Evolutionary conservation across 1,140 invertebrate genomes (phyloP).

Genomic region (Philotrypesis tridentata): DNA sequence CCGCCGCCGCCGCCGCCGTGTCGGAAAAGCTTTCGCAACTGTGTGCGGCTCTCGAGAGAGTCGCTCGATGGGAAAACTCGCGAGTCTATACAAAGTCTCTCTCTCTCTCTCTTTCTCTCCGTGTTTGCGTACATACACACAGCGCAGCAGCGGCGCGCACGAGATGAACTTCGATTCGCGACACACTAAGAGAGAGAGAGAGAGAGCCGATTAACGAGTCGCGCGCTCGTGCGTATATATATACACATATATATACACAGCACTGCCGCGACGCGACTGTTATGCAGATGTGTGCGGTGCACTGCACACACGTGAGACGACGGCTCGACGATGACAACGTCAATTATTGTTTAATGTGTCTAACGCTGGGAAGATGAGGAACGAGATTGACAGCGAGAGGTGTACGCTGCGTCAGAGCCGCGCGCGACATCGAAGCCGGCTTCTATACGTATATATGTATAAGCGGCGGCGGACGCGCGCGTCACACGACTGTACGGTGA

Average conservation of each 20-base stretch:
- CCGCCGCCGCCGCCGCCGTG: too few species aligned
- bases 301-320: not conserved
- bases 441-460: too few species aligned
- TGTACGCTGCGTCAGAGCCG: not conserved
- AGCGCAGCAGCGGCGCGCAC: not conserved
- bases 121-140: too few species aligned
- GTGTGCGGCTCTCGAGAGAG: not conserved
- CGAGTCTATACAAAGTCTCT: too few species aligned
- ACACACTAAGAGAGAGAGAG: too few species aligned
- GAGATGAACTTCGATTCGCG: conserved; percentile 25
- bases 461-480: too few species aligned
- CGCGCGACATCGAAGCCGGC: too few species aligned
- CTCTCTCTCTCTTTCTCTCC: too few species aligned
- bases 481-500: too few species aligned
- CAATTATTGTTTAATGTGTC: conserved; percentile 22
- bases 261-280: not conserved
- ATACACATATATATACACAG: not conserved
- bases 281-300: not conserved
- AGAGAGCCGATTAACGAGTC: conserved; percentile 25
- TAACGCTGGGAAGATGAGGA: not conserved
- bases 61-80: conserved; percentile 35
- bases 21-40: conserved; percentile 46
- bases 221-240: not conserved
- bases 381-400: conserved; percentile 31
- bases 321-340: conserved; percentile 3